Conservation (phyloP, 2,113 vertebrate genomes). For the Urocolius indicus region DNA sequence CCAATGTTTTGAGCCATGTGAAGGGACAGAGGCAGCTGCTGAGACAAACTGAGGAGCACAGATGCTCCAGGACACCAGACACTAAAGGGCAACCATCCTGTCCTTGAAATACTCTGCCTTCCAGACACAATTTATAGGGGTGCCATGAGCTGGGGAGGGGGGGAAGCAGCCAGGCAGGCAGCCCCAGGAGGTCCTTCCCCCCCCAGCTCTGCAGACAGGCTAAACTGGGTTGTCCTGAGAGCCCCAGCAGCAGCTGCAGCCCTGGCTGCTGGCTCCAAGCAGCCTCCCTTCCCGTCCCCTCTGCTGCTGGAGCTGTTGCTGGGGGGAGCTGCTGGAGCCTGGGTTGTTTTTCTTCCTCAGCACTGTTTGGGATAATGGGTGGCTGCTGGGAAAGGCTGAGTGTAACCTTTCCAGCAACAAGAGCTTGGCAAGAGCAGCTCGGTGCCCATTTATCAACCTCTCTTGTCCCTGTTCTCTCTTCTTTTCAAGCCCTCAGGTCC, state of each 20-base stretch:
- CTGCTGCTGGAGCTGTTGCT: background rate
- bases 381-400: constrained; percentile 3
- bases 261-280: background rate
- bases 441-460: background rate
- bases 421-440: constrained; percentile 19
- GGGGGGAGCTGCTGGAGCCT: background rate
- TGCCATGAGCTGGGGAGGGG: background rate
- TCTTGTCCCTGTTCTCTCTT: constrained; percentile 17
- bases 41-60: background rate
- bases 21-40: constrained; percentile 9
- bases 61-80: background rate
- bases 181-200: background rate
- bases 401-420: background rate
- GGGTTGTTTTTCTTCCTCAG: background rate
- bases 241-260: constrained; percentile 25
- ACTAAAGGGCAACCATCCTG: background rate
- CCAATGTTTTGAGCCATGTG: background rate
- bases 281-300: background rate
- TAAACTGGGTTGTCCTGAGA: background rate
- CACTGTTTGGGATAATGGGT: background rate
- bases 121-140: background rate
- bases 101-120: constrained; percentile 42
- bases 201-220: fast-evolving
- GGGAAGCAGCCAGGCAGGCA: background rate
- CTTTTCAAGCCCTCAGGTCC: constrained; percentile 15